A percentile compares a stretch with the other conserved stretches of the same genome.
phyloP scores from a whole-genome alignment of 2,797 vertebrate genomes.

The Sebastes melanostomus region DNA sequence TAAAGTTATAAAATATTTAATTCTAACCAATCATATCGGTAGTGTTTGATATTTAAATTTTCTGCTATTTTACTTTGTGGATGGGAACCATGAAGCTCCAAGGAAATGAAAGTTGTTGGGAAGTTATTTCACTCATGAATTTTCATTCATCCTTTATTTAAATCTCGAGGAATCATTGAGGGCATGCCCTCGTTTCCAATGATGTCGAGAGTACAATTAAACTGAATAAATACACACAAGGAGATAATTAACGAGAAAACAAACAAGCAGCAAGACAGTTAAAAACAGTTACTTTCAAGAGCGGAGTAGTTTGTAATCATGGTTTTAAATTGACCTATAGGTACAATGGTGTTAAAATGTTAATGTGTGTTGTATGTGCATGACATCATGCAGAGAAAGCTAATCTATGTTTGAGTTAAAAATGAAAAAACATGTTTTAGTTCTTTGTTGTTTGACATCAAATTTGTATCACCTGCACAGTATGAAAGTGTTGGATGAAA shows the following conservation, averaged over 20 bases:
- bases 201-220: no score
- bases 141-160: no score
- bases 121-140: background rate
- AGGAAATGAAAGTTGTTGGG: background rate
- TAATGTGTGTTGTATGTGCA: background rate
- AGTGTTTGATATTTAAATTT: background rate
- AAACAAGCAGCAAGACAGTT: no score
- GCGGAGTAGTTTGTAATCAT: no score
- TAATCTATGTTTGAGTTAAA: background rate
- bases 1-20: background rate
- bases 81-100: background rate
- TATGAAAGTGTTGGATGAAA: background rate
- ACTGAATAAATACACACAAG: no score
- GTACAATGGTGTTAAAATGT: rapidly evolving
- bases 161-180: no score
- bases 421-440: background rate
- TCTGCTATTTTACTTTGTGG: background rate
- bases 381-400: background rate
- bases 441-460: background rate
- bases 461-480: background rate
- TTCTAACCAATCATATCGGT: background rate
- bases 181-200: no score
- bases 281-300: no score
- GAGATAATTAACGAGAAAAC: no score
- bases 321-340: no score